Evolutionary conservation across 2,888 invertebrate species (phyloP).

Genomic region (Brenthis ino): DNA sequence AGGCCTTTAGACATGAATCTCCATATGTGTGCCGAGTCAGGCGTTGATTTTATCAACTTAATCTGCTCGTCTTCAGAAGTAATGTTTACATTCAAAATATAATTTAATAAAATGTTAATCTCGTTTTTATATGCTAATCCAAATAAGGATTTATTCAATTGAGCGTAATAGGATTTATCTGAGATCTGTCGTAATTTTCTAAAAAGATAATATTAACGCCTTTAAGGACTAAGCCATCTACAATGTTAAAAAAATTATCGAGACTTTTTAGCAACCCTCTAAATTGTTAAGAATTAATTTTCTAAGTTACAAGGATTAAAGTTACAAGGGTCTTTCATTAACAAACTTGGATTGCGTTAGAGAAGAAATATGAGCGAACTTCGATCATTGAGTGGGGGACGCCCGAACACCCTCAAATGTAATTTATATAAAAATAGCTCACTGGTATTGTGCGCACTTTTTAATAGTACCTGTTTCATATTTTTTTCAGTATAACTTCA

Average conservation of each 20-base stretch:
- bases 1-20: too few relatives aligned
- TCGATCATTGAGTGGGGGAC: slow-evolving; percentile 64
- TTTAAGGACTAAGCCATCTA: slow-evolving; percentile 15
- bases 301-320: slow-evolving; percentile 63
- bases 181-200: too few relatives aligned
- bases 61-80: too few relatives aligned
- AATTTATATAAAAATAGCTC: slow-evolving; percentile 49
- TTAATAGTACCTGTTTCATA: slow-evolving; percentile 19
- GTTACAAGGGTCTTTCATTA: slow-evolving; percentile 70
- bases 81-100: too few relatives aligned
- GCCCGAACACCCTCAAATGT: slow-evolving; percentile 53
- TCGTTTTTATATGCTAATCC: too few relatives aligned
- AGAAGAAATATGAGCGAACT: slow-evolving; percentile 71
- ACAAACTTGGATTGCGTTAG: slow-evolving; percentile 66
- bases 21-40: too few relatives aligned
- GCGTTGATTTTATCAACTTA: too few relatives aligned
- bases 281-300: slow-evolving; percentile 63
- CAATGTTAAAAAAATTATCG: slow-evolving; percentile 31
- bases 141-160: too few relatives aligned
- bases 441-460: slow-evolving; percentile 37
- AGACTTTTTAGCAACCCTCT: slow-evolving; percentile 41
- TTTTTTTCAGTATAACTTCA: slow-evolving; percentile 21
- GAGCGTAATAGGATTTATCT: too few relatives aligned
- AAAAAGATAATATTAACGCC: neutral
- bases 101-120: too few relatives aligned